phyloP scores from a whole-genome alignment of 2,113 vertebrate genomes.

The Smithornis capensis region DNA sequence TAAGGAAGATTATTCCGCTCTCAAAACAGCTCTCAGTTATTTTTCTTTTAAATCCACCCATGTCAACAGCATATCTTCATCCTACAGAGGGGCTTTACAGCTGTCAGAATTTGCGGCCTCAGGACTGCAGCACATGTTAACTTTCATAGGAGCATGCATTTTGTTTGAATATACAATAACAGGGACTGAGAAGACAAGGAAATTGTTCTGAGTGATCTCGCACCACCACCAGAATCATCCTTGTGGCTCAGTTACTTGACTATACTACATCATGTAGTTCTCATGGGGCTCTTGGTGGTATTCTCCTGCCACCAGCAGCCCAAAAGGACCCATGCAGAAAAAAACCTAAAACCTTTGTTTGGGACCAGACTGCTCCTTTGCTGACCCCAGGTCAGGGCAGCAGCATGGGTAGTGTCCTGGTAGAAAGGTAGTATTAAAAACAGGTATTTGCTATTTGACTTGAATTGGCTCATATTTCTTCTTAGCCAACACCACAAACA shows the following conservation, averaged over 20 bases:
- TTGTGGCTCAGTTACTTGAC: fast-evolving
- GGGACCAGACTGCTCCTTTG: neutral
- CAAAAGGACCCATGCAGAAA: neutral
- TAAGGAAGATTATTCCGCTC: neutral
- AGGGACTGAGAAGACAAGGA: neutral
- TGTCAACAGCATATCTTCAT: slow-evolving; percentile 27
- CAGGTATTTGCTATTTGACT: neutral
- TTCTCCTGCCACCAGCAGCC: neutral
- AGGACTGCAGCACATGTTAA: neutral
- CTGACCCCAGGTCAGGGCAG: neutral
- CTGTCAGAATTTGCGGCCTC: neutral
- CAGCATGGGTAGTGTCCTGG: neutral
- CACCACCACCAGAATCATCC: neutral
- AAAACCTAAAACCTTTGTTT: slow-evolving; percentile 4
- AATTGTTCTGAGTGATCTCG: neutral
- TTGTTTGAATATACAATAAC: neutral
- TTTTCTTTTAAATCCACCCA: slow-evolving; percentile 36
- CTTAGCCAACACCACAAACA: neutral
- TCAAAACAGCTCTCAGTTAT: slow-evolving; percentile 14
- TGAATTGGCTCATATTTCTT: neutral
- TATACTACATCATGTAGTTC: neutral
- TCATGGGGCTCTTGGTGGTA: neutral
- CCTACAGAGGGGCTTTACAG: neutral
- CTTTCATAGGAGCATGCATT: neutral
- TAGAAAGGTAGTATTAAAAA: neutral